Base-by-base conservation (phyloP, 2,888 invertebrate genomes). In the Folsomia candida region DNA sequence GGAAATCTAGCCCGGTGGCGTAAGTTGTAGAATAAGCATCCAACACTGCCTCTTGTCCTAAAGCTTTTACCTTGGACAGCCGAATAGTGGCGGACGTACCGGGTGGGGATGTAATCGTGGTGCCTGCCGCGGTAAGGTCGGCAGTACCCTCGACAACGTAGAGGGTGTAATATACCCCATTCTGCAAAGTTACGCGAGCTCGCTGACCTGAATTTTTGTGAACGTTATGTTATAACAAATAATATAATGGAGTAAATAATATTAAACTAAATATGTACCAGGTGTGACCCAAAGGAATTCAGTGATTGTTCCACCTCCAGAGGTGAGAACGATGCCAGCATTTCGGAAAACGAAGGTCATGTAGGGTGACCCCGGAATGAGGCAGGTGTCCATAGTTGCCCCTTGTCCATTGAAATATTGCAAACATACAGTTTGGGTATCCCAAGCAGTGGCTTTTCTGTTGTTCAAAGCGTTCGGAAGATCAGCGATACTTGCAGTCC, bases 291-390 rank as follows among this genome's bases (percentile, higher is more conserved):
- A 72, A 2, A 18, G n/a, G 20, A 72, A 61, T 27, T 26, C 28
- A 14, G 18, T 11, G 24, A 77, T 74, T 22, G 51, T 51, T 0
- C 72, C 73, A n/a, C 64, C 29, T 11, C 60, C n/a, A 4, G 78
- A 76, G 24, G 75, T 78, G 11, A 78, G 22, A 3, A 73, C 66
- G 2, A 73, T 72, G 2, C 51, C 37, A 11, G 78, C 76, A 51
- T 78, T 76, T n/a, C 24, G 62, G 59, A 68, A 76, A 1, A 57
- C 71, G 54, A 78, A 69, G 9, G 73, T 76, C 68, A 78, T 71
- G 72, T 78, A 78, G 0, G 78, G 78, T 22, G 75, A 73, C 1
- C 78, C 78, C 1, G 78, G 78, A 18, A 76, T 72, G 0, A 76
- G 70, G 63, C 71, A 74, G n/a, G 73, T 65, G 65, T 74, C 72